Evolutionary conservation across 2,113 vertebrate species (phyloP).

Genomic region (Melanocharis versteri): DNA sequence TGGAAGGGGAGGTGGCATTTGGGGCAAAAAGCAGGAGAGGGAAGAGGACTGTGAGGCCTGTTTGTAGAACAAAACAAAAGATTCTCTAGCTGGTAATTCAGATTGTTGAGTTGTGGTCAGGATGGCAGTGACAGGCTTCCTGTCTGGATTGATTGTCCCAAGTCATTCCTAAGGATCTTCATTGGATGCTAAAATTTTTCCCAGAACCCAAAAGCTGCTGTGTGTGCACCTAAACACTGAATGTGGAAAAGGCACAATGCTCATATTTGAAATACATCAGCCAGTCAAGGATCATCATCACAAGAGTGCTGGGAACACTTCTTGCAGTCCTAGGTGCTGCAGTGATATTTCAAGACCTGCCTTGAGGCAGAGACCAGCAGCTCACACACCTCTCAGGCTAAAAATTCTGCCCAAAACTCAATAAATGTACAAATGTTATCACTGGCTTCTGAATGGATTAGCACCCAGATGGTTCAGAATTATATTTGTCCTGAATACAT

Average conservation of each 20-base stretch:
- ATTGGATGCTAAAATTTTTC: background rate
- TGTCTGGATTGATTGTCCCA: background rate
- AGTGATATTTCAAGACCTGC: background rate
- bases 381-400: background rate
- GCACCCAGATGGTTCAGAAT: background rate
- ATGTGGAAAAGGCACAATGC: background rate
- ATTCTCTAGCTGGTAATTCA: background rate
- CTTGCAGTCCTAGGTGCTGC: background rate
- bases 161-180: background rate
- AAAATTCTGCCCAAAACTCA: background rate
- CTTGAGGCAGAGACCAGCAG: background rate
- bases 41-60: background rate
- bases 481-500: slow-evolving; percentile 30
- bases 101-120: background rate
- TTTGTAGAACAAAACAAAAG: background rate
- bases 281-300: background rate
- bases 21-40: background rate
- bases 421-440: background rate
- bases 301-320: background rate
- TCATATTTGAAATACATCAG: background rate
- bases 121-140: background rate
- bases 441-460: background rate
- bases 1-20: background rate
- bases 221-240: background rate
- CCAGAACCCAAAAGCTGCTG: background rate